Evolutionary conservation across 2,113 vertebrate genomes (phyloP), one percentile per base, ranked within the genome.

Genomic region (Nesogale talazaci): DNA sequence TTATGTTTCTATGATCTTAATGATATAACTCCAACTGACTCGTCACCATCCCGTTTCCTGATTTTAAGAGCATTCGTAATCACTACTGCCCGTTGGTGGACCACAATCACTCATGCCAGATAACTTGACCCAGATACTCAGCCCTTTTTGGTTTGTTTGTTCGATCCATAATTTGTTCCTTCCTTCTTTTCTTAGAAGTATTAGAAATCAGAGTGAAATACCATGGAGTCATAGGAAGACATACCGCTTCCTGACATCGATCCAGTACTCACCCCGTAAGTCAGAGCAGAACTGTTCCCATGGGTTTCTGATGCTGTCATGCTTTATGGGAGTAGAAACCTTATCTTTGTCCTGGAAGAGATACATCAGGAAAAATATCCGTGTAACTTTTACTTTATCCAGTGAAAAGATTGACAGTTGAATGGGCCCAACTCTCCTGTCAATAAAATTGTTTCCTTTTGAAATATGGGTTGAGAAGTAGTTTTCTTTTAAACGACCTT

Each of bases 21-120:
- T 94, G 94, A 91, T 94, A 94, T 92, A 93, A 85, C 40, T 95
- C 70, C 91, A 88, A 90, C 42, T 93, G 34, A 84, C 76, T 94
- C 77, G 77, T 93, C 84, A 81, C 29, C 38, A 88, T 81, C 42
- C 77, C 19, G 22, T 82, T 93, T 4, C 14, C 7, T n/a, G 31
- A 29, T 82, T 85, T 90, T 86, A 89, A 96, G 78, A 52, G 79
- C 82, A 38, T n/a, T 79, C 3, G 46, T 40, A 36, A 86, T 78
- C 42, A 57, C 19, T 38, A 6, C 56, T 87, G 52, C 38, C n/a
- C 84, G 25, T 67, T 36, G 94, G 27, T 61, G n/a, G 9, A 40
- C 14, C 25, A 10, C 3, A 61, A 29, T 89, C 27, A 61, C 22
- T 23, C 25, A 65, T 15, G 57, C 56, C 83, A 3, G 15, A 29